These are phyloP conservation scores for Helleia helle DNA, from an alignment of 2,888 invertebrate species.

Conservation along the genomic window DNA sequence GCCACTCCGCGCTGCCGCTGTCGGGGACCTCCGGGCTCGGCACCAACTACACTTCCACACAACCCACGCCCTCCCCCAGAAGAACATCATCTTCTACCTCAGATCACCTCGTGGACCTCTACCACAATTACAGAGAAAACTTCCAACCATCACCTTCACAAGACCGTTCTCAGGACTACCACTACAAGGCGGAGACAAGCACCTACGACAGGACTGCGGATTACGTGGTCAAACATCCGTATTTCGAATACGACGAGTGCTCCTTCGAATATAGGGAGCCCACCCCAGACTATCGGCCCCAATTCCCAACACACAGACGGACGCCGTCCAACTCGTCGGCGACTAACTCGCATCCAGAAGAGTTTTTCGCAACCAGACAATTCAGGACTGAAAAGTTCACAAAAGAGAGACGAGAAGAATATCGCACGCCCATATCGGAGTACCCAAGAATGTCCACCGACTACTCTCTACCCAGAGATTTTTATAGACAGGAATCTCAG, in stretches of 20 bases:
- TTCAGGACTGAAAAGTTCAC: conserved; percentile 33
- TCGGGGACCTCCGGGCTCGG: conserved; percentile 69
- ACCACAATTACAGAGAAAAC: conserved; percentile 67
- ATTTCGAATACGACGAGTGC: conserved; percentile 57
- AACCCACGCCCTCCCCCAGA: conserved; percentile 79
- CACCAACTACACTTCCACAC: conserved; percentile 66
- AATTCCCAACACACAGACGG: conserved; percentile 77
- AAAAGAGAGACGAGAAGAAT: conserved; percentile 42
- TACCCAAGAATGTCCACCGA: conserved; percentile 51
- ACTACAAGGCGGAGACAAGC: conserved; percentile 47
- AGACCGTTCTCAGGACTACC: conserved; percentile 45
- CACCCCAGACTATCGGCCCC: conserved; percentile 47
- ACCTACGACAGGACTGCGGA: conserved; percentile 57
- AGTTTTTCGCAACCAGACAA: conserved; percentile 55
- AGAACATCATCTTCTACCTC: conserved; percentile 77
- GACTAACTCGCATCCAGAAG: conserved; percentile 67
- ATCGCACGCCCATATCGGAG: conserved; percentile 43
- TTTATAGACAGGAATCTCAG: conserved; percentile 43
- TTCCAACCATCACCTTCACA: conserved; percentile 51
- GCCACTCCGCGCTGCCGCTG: conserved; percentile 63
- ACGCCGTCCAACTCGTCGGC: conserved; percentile 85
- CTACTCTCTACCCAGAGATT: conserved; percentile 53
- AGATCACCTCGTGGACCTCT: conserved; percentile 78
- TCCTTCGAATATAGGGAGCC: conserved; percentile 54
- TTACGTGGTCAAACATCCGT: conserved; percentile 58